A percentile compares a stretch with the other conserved stretches of the same genome.
phyloP scores from a whole-genome alignment of 1,140 invertebrate genomes.

The Calephelis virginiensis region DNA sequence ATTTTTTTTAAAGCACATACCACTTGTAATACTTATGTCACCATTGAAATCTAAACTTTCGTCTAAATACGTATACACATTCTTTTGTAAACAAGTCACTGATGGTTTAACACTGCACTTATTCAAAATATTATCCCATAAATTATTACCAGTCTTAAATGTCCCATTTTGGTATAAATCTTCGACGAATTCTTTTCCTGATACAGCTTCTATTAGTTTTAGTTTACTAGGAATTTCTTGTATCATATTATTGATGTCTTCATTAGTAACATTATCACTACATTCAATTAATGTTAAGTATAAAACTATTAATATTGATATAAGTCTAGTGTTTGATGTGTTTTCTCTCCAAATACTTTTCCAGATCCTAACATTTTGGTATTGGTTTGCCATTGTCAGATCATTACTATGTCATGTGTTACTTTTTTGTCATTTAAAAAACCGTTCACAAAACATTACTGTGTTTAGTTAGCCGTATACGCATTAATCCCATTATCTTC shows the following conservation, averaged over 20 bases:
- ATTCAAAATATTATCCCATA: constrained; percentile 85
- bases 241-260: constrained; percentile 35
- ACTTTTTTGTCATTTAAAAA: constrained; percentile 37
- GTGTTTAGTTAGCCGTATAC: constrained; percentile 31
- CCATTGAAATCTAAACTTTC: constrained; percentile 80
- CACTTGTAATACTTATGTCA: constrained; percentile 84
- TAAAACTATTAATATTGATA: constrained; percentile 43
- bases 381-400: constrained; percentile 50
- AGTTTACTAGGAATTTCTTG: constrained; percentile 52
- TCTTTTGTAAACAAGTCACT: constrained; percentile 87
- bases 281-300: constrained; percentile 37
- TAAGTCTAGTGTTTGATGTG: constrained; percentile 22
- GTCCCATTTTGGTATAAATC: constrained; percentile 67
- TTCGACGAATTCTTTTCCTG: constrained; percentile 50
- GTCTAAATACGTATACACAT: constrained; percentile 85
- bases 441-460: constrained; percentile 30
- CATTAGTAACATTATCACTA: constrained; percentile 44
- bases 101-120: constrained; percentile 83
- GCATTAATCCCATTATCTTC: constrained; percentile 48
- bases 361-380: constrained; percentile 25
- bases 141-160: constrained; percentile 81
- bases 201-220: constrained; percentile 53
- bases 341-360: neutral
- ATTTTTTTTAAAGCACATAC: constrained; percentile 85
- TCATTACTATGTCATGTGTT: constrained; percentile 48